A percentile compares a stretch with the other conserved stretches of the same genome.
phyloP scores from a whole-genome alignment of 2,113 vertebrate species.

The Athene noctua region DNA sequence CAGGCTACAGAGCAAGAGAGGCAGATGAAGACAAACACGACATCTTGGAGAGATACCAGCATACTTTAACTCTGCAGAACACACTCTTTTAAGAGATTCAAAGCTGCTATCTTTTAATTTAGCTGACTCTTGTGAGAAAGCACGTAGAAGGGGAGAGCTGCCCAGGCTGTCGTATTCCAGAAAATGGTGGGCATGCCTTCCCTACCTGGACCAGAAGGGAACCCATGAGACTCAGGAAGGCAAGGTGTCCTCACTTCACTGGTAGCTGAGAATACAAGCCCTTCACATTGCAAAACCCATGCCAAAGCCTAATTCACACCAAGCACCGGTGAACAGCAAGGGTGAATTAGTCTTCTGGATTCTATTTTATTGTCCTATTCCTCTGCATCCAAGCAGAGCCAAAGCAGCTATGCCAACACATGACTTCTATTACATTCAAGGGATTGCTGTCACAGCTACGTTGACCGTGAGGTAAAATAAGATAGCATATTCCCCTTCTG shows the following conservation, averaged over 20 bases:
- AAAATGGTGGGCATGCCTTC: neutral
- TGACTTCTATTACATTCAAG: neutral
- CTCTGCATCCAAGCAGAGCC: neutral
- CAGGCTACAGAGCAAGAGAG: neutral
- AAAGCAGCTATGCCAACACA: neutral
- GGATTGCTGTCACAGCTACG: neutral
- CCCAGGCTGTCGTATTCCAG: rapidly evolving
- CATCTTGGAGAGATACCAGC: neutral
- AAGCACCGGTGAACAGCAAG: neutral
- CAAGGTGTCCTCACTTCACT: neutral
- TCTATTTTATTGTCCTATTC: neutral
- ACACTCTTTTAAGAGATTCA: neutral
- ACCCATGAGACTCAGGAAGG: rapidly evolving
- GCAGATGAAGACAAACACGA: neutral
- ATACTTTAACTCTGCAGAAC: neutral
- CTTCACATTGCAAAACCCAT: rapidly evolving
- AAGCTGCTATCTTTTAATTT: neutral
- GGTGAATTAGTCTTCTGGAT: neutral
- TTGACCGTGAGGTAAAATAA: neutral
- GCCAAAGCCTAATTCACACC: neutral
- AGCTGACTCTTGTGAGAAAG: neutral
- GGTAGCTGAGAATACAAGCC: rapidly evolving
- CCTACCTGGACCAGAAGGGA: neutral
- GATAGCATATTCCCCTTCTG: neutral
- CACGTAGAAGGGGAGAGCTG: neutral